phyloP scores from a whole-genome alignment of 2,113 vertebrate genomes.

The Agapornis roseicollis region DNA sequence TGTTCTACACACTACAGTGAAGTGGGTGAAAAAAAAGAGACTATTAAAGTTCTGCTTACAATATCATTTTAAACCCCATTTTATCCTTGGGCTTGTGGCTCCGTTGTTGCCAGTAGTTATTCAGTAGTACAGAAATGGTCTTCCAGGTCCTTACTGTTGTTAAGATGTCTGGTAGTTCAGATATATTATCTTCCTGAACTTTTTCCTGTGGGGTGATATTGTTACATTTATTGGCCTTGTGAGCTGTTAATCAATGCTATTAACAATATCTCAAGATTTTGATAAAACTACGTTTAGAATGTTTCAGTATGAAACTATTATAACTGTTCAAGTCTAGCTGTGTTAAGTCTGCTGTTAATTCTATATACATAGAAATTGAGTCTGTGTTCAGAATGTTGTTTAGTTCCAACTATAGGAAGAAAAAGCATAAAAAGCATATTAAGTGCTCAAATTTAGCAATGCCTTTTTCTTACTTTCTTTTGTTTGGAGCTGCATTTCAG shows the following conservation, averaged over 20 bases:
- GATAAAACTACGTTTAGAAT: constrained; percentile 35
- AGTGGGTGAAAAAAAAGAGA: constrained; percentile 16
- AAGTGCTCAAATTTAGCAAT: constrained; percentile 28
- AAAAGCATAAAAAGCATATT: neutral
- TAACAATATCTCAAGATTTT: constrained; percentile 44
- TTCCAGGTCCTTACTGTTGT: constrained; percentile 42
- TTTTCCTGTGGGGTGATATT: neutral
- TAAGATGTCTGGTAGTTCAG: neutral
- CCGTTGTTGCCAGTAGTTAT: constrained; percentile 1
- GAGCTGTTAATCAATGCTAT: constrained; percentile 2
- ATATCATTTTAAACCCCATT: neutral
- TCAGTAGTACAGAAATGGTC: constrained; percentile 29
- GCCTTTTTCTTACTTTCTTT: constrained; percentile 41
- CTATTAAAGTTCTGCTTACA: constrained; percentile 5
- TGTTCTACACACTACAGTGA: constrained; percentile 54
- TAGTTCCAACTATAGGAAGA: constrained; percentile 29
- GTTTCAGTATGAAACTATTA: constrained; percentile 30
- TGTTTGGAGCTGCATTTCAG: constrained; percentile 39
- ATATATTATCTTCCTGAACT: constrained; percentile 29
- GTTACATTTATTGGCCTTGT: constrained; percentile 45
- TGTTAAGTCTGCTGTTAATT: constrained; percentile 54
- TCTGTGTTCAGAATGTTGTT: constrained; percentile 45
- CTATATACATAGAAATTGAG: constrained; percentile 53
- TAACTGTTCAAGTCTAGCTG: constrained; percentile 40
- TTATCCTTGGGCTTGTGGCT: constrained; percentile 27